phyloP scores from a whole-genome alignment of 2,113 vertebrate species.

The Pterocles orientalis region DNA sequence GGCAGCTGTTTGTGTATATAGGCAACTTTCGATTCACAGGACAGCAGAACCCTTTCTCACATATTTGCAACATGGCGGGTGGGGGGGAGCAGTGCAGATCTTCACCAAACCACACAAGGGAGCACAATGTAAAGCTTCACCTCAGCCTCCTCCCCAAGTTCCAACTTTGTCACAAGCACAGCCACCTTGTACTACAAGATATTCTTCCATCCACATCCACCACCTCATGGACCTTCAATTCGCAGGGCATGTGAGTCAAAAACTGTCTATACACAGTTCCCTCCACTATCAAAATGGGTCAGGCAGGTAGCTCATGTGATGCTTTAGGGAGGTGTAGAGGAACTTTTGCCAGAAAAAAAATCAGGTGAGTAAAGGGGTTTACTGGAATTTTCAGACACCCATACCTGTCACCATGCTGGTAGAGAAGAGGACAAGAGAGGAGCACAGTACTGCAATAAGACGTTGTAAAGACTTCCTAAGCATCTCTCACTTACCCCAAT shows the following conservation, averaged over 20 bases:
- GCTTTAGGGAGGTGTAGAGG: neutral
- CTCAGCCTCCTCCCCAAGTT: neutral
- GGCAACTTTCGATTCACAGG: neutral
- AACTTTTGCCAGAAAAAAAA: neutral
- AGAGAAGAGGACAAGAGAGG: neutral
- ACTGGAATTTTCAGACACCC: neutral
- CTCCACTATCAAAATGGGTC: neutral
- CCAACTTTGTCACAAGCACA: neutral
- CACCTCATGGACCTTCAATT: neutral
- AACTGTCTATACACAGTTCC: neutral
- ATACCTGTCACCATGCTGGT: neutral
- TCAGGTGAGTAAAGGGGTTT: neutral
- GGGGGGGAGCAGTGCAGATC: neutral
- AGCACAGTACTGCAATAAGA: neutral
- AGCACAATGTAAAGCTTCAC: neutral
- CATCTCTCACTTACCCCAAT: neutral
- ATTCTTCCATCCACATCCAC: neutral
- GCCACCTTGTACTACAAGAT: neutral
- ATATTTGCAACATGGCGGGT: neutral
- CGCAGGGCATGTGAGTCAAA: neutral
- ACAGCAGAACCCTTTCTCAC: neutral
- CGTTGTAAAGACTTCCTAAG: neutral
- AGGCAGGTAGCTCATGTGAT: neutral
- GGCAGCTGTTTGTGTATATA: neutral
- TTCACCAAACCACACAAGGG: neutral